phyloP scores from a whole-genome alignment of 2,113 vertebrate genomes.

The Sceloporus undulatus region DNA sequence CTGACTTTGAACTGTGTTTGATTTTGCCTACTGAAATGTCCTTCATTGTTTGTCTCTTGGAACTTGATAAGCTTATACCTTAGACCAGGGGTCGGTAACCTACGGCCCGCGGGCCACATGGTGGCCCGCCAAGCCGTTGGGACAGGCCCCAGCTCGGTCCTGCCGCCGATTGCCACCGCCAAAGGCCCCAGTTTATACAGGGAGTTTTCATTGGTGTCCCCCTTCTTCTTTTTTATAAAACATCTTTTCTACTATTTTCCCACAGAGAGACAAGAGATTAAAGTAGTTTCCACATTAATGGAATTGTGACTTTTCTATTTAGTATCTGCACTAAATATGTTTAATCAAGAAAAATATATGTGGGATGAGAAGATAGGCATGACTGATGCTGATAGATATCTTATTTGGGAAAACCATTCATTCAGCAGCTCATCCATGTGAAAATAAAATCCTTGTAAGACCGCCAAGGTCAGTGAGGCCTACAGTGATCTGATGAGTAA shows the following conservation, averaged over 20 bases:
- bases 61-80: no score
- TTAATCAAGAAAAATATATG: constrained; percentile 63
- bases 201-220: neutral
- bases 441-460: constrained; percentile 82
- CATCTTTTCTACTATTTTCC: neutral
- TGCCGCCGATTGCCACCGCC: no score
- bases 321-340: constrained; percentile 65
- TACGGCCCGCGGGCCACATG: no score
- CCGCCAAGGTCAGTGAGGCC: constrained; percentile 82
- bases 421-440: constrained; percentile 76
- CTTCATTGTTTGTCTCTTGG: no score
- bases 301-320: constrained; percentile 61
- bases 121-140: no score
- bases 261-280: constrained; percentile 35
- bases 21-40: no score
- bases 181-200: neutral
- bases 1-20: no score
- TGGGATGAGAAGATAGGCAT: constrained; percentile 64
- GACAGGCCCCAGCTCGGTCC: no score
- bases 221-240: neutral
- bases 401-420: constrained; percentile 75
- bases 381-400: constrained; percentile 73
- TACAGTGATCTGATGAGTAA: constrained; percentile 80
- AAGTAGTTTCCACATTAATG: constrained; percentile 15
- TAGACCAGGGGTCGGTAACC: no score